Base-by-base conservation (phyloP, 2,113 vertebrate genomes). In the Atractosteus spatula region DNA sequence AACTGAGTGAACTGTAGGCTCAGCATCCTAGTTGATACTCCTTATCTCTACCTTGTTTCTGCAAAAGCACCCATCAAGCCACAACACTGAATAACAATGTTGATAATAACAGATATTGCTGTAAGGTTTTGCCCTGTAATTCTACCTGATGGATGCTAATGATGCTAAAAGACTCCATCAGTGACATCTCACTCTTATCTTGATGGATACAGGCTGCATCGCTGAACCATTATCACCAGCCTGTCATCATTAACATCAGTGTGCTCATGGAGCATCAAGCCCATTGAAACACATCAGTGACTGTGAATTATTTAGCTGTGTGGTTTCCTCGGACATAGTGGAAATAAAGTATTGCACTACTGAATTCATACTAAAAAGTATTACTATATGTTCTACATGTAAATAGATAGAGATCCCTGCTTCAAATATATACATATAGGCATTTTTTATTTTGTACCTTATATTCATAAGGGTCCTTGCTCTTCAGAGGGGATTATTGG, bases 61-160 rank as follows among this genome's bases (percentile, higher is more conserved):
- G 69, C 63, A 67, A 44, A 71, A 54, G 10, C 70, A 66, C 62
- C 72, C 76, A 70, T 74, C 72, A 69, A 76, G 71, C 57, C 63
- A 16, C 55, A 73, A 74, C 63, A 72, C 71, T 54, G 62, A 65
- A 65, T 65, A 65, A 65, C 29, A 65, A 65, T 41, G 17, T 68
- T 70, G 51, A 74, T 80, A 84, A 82, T 78, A 66, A 80, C 71
- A 74, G 65, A 85, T 81, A 87, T 84, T 79, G 75, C 82, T 76
- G 78, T 77, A 72, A 79, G 76, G 68, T 77, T 81, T 83, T 76
- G 78, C 79, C 76, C 73, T 68, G 87, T 91, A 89, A 91, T 90
- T 88, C 75, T 75, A 77, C 73, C 75, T 86, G 87, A 89, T 85
- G 86, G 84, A 85, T 70, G 74, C 82, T 87, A 84, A 90, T 91